Percentiles rank a stretch among this genome's conserved stretches.
Conservation (phyloP, 2,797 vertebrate genomes). For the Podarcis siculus region DNA sequence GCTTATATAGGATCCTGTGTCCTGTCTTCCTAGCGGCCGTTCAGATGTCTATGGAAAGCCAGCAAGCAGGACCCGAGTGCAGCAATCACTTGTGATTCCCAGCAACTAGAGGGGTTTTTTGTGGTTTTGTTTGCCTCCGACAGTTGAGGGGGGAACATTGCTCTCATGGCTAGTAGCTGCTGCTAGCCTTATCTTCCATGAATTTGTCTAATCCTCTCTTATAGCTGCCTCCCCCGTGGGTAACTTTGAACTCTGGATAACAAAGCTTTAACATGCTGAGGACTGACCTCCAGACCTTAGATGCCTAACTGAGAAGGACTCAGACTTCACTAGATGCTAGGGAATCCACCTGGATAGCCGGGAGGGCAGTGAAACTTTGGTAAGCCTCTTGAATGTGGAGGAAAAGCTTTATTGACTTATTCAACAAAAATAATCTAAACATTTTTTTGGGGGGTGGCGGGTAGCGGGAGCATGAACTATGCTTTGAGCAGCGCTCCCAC, state of each 20-base stretch:
- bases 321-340: background rate
- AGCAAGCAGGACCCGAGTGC: too few relatives aligned
- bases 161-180: too few relatives aligned
- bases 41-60: too few relatives aligned
- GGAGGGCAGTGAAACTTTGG: background rate
- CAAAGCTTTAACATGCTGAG: slow-evolving; percentile 35
- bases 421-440: background rate
- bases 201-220: too few relatives aligned
- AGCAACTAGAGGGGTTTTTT: too few relatives aligned
- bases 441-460: background rate
- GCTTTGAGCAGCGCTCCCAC: background rate
- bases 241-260: slow-evolving; percentile 21
- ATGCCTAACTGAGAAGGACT: slow-evolving; percentile 4
- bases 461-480: background rate
- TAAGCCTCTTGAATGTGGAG: slow-evolving; percentile 12
- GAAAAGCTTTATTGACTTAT: slow-evolving; percentile 18
- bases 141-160: too few relatives aligned
- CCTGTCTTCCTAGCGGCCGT: too few relatives aligned
- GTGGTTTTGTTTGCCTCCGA: too few relatives aligned
- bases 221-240: background rate
- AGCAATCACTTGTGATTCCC: too few relatives aligned
- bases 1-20: fast-evolving
- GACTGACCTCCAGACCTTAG: slow-evolving; percentile 34
- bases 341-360: background rate
- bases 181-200: too few relatives aligned